Evolutionary conservation across 2,113 vertebrate genomes (phyloP), one percentile per base, ranked within the genome.

Genomic region (Heterotis niloticus): DNA sequence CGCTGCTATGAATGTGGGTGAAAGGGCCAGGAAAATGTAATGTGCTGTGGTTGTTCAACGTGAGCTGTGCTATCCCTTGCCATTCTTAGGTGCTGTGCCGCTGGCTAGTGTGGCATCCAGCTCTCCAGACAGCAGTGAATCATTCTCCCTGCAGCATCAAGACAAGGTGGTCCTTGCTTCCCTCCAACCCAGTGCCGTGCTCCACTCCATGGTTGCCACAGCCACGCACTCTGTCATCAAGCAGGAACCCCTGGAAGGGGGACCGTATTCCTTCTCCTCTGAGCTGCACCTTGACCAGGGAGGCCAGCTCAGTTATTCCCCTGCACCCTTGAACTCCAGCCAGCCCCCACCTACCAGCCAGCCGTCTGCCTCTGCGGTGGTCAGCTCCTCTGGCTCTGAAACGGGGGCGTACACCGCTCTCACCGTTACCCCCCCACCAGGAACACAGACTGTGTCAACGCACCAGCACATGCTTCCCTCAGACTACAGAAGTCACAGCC

Each of bases 211-310:
- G 90, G 94, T 93, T 81, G 94, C 93, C 82, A 14, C 60, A 62
- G 86, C 92, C 0, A 87, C 89, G 80, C 95, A 94, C 83, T 57
- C 93, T 24, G 87, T 94, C 89, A 94, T 98, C 88, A 99, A 99
- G 87, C 97, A 98, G 86, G 98, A 99, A 89, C 94, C 94, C 75
- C 78, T 90, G 86, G 92, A 93, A 70, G 94, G 81, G 88, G 93
- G 81, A 91, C 91, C 91, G 84, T 99, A 86, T 91, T 94, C 81
- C 92, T 98, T 94, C 93, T 96, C 91, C 91, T 92, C 90, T 51
- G 91, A 95, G 84, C 95, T 98, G 90, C 92, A 97, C 75, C 88
- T 98, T 87, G 92, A 94, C 88, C 92, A 95, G 84, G 94, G 90
- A 34, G 80, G 92, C 0, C 96, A 96, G 88, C 88, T 98, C 83